A percentile compares a stretch with the other conserved stretches of the same genome.
phyloP scores from a whole-genome alignment of 1,140 invertebrate species.

The Drosophila orena region DNA sequence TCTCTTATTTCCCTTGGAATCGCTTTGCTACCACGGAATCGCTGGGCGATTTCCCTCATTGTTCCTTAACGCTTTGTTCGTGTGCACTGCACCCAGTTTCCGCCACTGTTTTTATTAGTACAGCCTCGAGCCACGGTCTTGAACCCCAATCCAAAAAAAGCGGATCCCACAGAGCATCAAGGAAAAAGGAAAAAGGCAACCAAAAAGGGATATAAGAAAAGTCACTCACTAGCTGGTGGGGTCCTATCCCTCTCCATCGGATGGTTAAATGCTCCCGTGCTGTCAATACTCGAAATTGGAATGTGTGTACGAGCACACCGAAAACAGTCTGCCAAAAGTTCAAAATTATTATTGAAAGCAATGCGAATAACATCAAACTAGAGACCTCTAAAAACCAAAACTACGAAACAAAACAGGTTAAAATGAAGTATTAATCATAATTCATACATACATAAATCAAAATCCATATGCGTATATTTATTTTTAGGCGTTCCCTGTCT shows the following conservation, averaged over 20 bases:
- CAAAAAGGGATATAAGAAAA: constrained; percentile 48
- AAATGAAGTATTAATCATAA: too few species aligned
- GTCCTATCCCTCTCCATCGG: constrained; percentile 33
- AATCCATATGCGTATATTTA: too few species aligned
- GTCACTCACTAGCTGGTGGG: constrained; percentile 45
- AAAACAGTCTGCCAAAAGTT: constrained; percentile 1
- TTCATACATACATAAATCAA: too few species aligned
- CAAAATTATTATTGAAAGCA: neutral
- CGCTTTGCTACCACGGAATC: constrained; percentile 62
- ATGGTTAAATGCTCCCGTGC: constrained; percentile 70
- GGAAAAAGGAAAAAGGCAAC: constrained; percentile 16
- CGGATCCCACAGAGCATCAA: neutral
- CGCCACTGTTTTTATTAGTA: constrained; percentile 75
- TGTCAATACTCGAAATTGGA: constrained; percentile 73
- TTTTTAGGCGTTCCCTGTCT: too few species aligned
- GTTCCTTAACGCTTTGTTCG: constrained; percentile 50
- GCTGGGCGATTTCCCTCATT: constrained; percentile 63
- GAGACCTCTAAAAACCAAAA: too few species aligned
- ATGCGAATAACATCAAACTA: too few species aligned
- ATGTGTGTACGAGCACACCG: constrained; percentile 13
- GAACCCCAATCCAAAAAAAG: constrained; percentile 12
- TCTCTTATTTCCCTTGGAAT: constrained; percentile 3
- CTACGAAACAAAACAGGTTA: neutral
- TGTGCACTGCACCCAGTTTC: constrained; percentile 66
- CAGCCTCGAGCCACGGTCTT: constrained; percentile 59